Conservation (phyloP, 23 tunicate species). For the Pegea sp. region DNA sequence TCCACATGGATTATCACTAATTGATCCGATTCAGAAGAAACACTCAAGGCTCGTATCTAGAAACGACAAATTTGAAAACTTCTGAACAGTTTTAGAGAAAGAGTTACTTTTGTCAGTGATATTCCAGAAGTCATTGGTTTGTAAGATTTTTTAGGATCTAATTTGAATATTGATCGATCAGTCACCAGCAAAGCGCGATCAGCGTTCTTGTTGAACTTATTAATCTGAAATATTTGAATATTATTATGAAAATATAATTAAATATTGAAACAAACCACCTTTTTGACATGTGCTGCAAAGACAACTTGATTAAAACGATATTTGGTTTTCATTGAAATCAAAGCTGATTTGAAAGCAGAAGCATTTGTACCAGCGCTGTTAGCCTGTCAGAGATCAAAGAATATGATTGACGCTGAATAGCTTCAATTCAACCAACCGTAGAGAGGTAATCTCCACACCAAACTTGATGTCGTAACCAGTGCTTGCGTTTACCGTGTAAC, state of each 20-base stretch:
- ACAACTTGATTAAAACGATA: conserved; percentile 30
- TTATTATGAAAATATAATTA: background rate
- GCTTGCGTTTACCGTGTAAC: conserved; percentile 37
- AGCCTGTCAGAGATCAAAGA: conserved; percentile 9
- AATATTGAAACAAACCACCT: conserved; percentile 13
- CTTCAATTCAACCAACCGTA: conserved; percentile 6
- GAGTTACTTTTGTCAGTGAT: conserved; percentile 27
- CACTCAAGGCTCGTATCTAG: conserved; percentile 45
- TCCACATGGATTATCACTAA: conserved; percentile 56
- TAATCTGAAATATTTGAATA: conserved; percentile 10
- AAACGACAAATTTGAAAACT: background rate
- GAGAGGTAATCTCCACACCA: conserved; percentile 89
- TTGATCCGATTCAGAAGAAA: conserved; percentile 41
- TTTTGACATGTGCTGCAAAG: conserved; percentile 62
- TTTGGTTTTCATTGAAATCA: conserved; percentile 21
- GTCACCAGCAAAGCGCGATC: conserved; percentile 76
- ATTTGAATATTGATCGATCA: conserved; percentile 50
- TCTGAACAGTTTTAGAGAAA: background rate
- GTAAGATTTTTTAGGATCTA: conserved; percentile 64
- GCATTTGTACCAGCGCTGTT: conserved; percentile 44
- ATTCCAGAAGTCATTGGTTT: conserved; percentile 67
- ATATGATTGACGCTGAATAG: background rate
- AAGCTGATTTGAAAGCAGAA: conserved; percentile 23
- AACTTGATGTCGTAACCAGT: conserved; percentile 43
- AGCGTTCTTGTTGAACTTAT: conserved; percentile 64